These are phyloP conservation scores for Myiotriccus ornatus DNA, from an alignment of 2,797 vertebrate species.

Conservation along the genomic window DNA sequence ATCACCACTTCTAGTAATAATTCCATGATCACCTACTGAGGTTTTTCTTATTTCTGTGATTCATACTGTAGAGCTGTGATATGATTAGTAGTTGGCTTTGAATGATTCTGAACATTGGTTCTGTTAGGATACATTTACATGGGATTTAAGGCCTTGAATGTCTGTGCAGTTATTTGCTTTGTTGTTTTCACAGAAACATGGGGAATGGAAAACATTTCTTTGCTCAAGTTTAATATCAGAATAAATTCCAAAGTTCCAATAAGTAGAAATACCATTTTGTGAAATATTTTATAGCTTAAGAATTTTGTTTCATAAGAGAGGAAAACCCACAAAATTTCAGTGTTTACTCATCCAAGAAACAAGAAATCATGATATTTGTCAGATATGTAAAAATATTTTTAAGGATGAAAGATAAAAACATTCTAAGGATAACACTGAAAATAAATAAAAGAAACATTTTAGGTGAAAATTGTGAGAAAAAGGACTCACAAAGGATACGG, in stretches of 20 bases:
- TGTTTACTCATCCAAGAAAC: not conserved
- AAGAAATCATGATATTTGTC: fast-evolving
- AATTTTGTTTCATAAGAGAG: not conserved
- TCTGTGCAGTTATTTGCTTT: not conserved
- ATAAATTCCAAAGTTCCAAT: not conserved
- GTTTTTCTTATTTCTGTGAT: not conserved
- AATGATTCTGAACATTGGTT: not conserved
- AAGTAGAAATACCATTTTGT: not conserved
- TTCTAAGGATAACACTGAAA: not conserved
- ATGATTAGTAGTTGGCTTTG: not conserved
- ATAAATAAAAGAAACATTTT: not conserved
- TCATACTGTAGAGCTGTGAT: not conserved
- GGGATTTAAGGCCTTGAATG: not conserved
- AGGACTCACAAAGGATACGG: not conserved
- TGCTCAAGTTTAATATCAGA: not conserved
- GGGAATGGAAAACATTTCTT: not conserved
- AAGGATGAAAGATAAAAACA: not conserved
- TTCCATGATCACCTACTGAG: not conserved
- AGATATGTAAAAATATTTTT: not conserved
- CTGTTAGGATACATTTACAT: not conserved
- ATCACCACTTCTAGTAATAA: not conserved
- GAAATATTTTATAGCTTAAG: not conserved
- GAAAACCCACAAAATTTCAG: not conserved
- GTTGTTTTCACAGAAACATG: not conserved
- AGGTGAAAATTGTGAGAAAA: not conserved